Evolutionary conservation across 2,113 vertebrate genomes (phyloP), one percentile per base, ranked within the genome.

Genomic region (Rhizomys pruinosus): DNA sequence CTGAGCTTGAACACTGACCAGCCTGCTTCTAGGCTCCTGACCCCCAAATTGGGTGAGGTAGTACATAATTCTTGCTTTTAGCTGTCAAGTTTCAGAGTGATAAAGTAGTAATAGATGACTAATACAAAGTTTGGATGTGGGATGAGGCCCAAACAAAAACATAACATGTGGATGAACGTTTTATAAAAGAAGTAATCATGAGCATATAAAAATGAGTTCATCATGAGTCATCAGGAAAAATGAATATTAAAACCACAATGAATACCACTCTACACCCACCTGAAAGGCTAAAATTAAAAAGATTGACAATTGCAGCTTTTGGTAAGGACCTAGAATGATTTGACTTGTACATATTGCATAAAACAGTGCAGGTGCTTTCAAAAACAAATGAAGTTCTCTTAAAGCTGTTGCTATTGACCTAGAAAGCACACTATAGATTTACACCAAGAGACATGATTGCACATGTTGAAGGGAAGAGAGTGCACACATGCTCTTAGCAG

Each of bases 211-310:
- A 94, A 87, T 64, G 34, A 74, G 34, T 13, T 90, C 42, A 44
- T 64, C 20, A 47, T 85, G 81, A 86, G 91, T 85, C 32, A 92
- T 80, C 44, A 32, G 77, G 25, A 88, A 87, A 74, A 72, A 74
- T 44, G 64, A 37, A 39, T 55, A 68, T 84, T 87, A 61, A 95
- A 91, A 84, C 27, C 74, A 84, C 19, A 57, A 34, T 80, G 77
- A 76, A 78, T 81, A 47, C 13, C 71, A 90, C n/a, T 47, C n/a
- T 22, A 80, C 47, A 42, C 68, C 72, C 34, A 92, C 69, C 19
- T 73, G 63, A 55, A 78, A 81, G 27, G n/a, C 73, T 91, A 61
- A 93, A 74, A 86, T 96, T 39, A 73, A 87, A 89, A 69, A 84
- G 57, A 86, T 0, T 9, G 59, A 44, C 25, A 71, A 29, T n/a